Base-by-base conservation (phyloP, 2,797 vertebrate species). In the Microctenopoma stevenorrisi region DNA sequence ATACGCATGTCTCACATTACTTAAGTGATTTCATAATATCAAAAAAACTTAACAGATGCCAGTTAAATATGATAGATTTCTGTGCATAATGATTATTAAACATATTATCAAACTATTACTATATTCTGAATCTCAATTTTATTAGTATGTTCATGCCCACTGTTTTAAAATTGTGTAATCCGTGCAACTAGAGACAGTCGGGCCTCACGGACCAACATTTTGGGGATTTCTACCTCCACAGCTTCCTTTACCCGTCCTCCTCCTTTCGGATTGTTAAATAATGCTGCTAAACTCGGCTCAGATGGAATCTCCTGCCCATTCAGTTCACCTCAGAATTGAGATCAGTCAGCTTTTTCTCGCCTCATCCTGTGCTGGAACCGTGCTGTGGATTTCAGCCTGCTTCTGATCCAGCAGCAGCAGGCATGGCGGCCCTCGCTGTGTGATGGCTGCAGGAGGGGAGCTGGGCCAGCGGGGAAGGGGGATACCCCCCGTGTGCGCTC, bases 351-450 rank as follows among this genome's bases (percentile, higher is more conserved):
- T 82, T 78, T 83, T 76, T 68, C 69, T 76, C 51, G 54, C 82
- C 83, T 84, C 83, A 82, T 88, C 88, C 84, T 60, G 30, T 66
- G 79, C 88, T 71, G 85, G 86, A 74, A 80, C 67, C 86, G 47
- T 83, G 90, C 87, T 89, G 86, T 12, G 81, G 89, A 82, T 89
- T 90, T 87, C 22, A 88, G 86, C 82, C 79, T 54, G 66, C 86
- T 84, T 89, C 81, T 90, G 89, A 88, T 91, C 81, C 74, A 63
- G 78, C 84, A 83, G 80, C 88, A 88, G 88, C 81, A 58, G 78
- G 88, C 61, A 5, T 65, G 62, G 78, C 64, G 83, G 87, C 78
- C 85, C 81, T 90, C 74, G 61, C 85, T 87, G 85, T 77, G 80
- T 80, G 76, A 58, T 30, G 79, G 72, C 83, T 74, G 73, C 74